Conservation (phyloP, 2,888 invertebrate genomes). For the Pasiphila rectangulata region DNA sequence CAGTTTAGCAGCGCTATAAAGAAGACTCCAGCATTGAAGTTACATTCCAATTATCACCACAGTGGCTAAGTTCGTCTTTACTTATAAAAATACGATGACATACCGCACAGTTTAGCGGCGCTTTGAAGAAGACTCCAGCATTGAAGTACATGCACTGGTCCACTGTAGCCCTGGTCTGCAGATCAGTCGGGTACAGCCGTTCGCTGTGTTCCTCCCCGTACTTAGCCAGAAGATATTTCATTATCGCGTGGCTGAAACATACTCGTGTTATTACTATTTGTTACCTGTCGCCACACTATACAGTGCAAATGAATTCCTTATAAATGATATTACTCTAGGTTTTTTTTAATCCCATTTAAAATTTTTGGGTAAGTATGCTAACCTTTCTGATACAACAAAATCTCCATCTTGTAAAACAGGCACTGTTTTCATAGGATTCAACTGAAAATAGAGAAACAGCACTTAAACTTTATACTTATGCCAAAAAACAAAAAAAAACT, state of each 20-base stretch:
- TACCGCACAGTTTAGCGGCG: constrained; percentile 39
- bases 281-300: too few species aligned
- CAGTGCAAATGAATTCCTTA: too few species aligned
- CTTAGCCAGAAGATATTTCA: constrained; percentile 40
- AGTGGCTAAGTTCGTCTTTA: too few species aligned
- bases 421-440: constrained; percentile 48
- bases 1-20: constrained; percentile 40
- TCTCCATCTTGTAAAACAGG: constrained; percentile 45
- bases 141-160: constrained; percentile 57
- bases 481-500: too few species aligned
- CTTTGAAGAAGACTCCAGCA: constrained; percentile 45
- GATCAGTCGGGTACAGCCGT: constrained; percentile 40
- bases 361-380: too few species aligned
- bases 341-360: too few species aligned
- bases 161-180: constrained; percentile 39
- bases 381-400: constrained; percentile 44
- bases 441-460: constrained; percentile 33
- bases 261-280: too few species aligned
- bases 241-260: constrained; percentile 47
- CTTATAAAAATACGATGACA: too few species aligned
- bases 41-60: too few species aligned
- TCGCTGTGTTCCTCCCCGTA: constrained; percentile 41
- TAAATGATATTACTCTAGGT: too few species aligned
- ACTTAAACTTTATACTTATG: too few species aligned
- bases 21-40: constrained; percentile 50